Base-by-base conservation (phyloP, 1,140 invertebrate genomes). In the Apis laboriosa region DNA sequence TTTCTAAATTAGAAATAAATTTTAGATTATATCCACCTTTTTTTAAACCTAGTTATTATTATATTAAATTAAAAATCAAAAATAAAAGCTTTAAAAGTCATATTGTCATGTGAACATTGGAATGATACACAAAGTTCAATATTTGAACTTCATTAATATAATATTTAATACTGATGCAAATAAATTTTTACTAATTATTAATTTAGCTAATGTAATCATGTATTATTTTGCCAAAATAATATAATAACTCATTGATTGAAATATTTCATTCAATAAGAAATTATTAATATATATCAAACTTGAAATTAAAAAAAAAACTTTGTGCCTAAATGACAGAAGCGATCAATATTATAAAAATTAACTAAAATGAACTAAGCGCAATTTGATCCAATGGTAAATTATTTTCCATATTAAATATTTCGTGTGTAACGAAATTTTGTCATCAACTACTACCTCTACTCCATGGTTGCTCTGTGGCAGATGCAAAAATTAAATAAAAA, bases 401-500 rank as follows among this genome's bases (percentile, higher is more conserved):
- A 77, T 84, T 91, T 60, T 89, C 88, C 73, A 89, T 78, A 53
- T 90, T 89, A 78, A 90, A 89, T 73, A 80, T 77, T 82, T 86
- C 79, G 55, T 73, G 81, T 86, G 84, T 91, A 86, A 86, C 84
- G 56, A 71, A 80, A 88, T 81, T 87, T 88, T 87, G 91, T 93
- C 93, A 94, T 94, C 92, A 94, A 89, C 93, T 94, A 24, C 70
- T 78, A 19, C 91, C 90, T 83, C 90, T 92, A 28, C 96, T 96
- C 97, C 97, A 98, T 4, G 95, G 94, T 91, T 98, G 97, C 91
- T 98, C 96, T 53, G 96, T 96, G 1, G 97, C 97, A 71, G 97
- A 97, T 1, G 97, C 97, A 90, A 98, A 98, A 70, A 97, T 93
- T 64, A 97, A 92, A 91, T 97, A 99, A 89, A 98, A 96, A 5